These are phyloP conservation scores for Seriola rivoliana DNA, from an alignment of 2,113 vertebrate genomes.

Conservation along the genomic window DNA sequence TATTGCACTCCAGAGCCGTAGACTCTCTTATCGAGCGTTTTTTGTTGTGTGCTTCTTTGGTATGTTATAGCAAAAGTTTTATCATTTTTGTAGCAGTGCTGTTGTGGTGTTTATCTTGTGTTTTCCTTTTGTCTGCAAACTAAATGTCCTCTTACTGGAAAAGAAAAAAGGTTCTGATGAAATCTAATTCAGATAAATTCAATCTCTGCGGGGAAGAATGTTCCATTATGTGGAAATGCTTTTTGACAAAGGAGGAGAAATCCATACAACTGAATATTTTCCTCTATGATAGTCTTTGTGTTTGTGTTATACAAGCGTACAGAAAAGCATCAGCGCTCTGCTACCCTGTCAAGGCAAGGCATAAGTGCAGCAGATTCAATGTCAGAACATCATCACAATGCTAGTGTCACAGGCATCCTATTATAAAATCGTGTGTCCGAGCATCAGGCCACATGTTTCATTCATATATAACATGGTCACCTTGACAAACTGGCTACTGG, in stretches of 20 bases:
- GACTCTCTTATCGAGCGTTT: slow-evolving; percentile 7
- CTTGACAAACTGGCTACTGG: too few species aligned
- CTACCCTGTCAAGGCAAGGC: not conserved
- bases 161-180: slow-evolving; percentile 10
- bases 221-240: not conserved
- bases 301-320: not conserved
- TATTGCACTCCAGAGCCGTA: slow-evolving; percentile 29
- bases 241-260: slow-evolving; percentile 4
- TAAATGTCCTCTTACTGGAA: slow-evolving; percentile 1
- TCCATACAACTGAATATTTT: not conserved
- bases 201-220: not conserved
- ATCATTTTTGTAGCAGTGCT: not conserved
- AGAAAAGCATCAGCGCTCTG: not conserved
- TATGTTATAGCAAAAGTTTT: not conserved
- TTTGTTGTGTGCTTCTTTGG: not conserved
- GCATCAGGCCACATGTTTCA: too few species aligned
- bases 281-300: not conserved
- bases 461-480: too few species aligned
- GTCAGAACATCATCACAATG: slow-evolving; percentile 18
- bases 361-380: not conserved
- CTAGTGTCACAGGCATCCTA: not conserved
- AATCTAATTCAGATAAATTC: slow-evolving; percentile 41
- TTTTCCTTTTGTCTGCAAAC: slow-evolving; percentile 35
- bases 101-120: slow-evolving; percentile 38
- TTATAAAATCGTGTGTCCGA: not conserved